Base-by-base conservation (phyloP, 2,113 vertebrate genomes). In the Periophthalmodon schlosseri region DNA sequence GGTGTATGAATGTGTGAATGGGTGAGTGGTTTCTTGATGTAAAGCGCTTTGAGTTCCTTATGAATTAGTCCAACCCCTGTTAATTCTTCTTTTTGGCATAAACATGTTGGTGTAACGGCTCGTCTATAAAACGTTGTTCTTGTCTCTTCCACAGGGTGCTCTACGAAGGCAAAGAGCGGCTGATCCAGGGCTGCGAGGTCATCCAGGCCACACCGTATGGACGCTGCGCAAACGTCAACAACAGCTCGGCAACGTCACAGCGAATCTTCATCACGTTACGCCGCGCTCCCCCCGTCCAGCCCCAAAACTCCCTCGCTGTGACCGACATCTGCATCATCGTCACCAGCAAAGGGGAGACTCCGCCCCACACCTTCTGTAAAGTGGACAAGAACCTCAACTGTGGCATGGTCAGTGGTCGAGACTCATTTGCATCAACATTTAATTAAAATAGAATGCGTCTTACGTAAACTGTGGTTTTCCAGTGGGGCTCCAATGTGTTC, bases 401-500 rank as follows among this genome's bases (percentile, higher is more conserved):
- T 77, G 97, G 97, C 84, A 96, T 99, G 97, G 98, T 99, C 67
- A 92, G 95, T 47, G 14, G 16, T 64, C 20, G 0, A 44, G 20
- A 21, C 20, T 56, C 52, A 60, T 28, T 60, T 24, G 57, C 57
- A 20, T 2, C 0, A 6, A 21, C 16, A 12, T 28, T 7, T 47
- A 23, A 61, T 57, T 11, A 9, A 4, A 34, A 39, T 0, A 14
- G 0, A n/a, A 20, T 24, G 24, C 0, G 36, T 49, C 0, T 76
- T 28, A 75, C 6, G 1, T 24, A 50, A 49, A 18, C 49, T 7
- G 5, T 5, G 50, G 10, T 65, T 28, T 39, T 88, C 18, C 90
- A 99, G 98, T 99, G 97, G 98, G 98, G 98, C 78, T 99, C 98
- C 89, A 99, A 85, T 84, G 97, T 99, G 54, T 99, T 95, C 90